Evolutionary conservation across 1,140 invertebrate genomes (phyloP), one percentile per base, ranked within the genome.

Genomic region (Leptinotarsa lineolata): DNA sequence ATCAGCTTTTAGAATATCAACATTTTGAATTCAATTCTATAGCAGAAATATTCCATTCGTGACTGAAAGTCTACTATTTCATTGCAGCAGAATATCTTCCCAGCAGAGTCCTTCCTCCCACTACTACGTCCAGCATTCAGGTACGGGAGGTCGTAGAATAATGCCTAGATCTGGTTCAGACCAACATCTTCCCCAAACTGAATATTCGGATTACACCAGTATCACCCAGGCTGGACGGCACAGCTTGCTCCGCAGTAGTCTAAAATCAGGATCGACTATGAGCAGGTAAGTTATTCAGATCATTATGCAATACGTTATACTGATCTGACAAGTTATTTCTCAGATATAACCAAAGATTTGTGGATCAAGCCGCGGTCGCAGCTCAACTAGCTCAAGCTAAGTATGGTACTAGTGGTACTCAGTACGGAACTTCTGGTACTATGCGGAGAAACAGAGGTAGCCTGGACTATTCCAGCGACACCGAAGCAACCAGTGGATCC

Each of bases 391-490:
- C 63, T 76, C 85, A 78, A 81, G 85, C 77, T 78, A 87, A 82
- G 74, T 83, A 83, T 66, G 78, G 74, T 22, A 67, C 79, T 1
- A 64, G 68, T 3, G 74, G 73, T 64, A 63, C 73, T 74, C 78
- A 83, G 74, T 79, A 82, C 72, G 76, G 77, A 24, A 76, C 73
- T 48, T 85, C 85, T 59, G 84, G 85, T 39, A 89, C 90, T 0
- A 68, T 78, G 48, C 88, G 92, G 81, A 87, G 93, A 74, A 91
- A 93, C 77, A 87, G 93, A 74, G 88, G 90, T 22, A 91, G 92
- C 61, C 86, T 96, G 76, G 95, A 96, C 85, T 96, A 96, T 83
- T 94, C 94, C 45, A 97, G 96, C 16, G 97, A 98, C 82, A 97
- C 96, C 0, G 97, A 99, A 87, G 93, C 94, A 2, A 92, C 92